Evolutionary conservation across 2,113 vertebrate species (phyloP), one percentile per base, ranked within the genome.

Genomic region (Lycaon pictus): DNA sequence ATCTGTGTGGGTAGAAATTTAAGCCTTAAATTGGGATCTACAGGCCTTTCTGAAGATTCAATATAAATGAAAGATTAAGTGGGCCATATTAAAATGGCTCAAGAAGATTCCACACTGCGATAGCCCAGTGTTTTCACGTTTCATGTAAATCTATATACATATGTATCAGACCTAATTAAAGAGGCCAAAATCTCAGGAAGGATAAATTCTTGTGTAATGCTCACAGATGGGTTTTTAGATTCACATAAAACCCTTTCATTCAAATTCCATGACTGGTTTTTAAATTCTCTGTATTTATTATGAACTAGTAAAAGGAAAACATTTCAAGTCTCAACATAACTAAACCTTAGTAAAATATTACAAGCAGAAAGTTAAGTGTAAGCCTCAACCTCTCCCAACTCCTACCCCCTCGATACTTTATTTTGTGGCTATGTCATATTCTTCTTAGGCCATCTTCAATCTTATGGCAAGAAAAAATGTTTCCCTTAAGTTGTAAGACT

Each of bases 51-150:
- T 48, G 48, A 93, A 96, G 43, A 95, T 48, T 81, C 83, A 25
- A 4, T 74, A 84, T 82, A 96, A 96, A 88, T 71, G 87, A 69
- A 95, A 76, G 82, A 95, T 69, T 77, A 88, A 91, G 25, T 65
- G 43, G 72, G 8, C 63, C n/a, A n/a, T 37, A 80, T 63, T 86
- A 55, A 97, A 76, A 81, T 71, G 12, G 17, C 48, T 93, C 56
- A 71, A 88, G 55, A 90, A 90, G 76, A 96, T 71, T 60, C 51
- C 37, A 71, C 63, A 71, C 2, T 72, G 53, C 53, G 32, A 93
- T 29, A 83, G 4, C 23, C 56, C 48, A 63, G 27, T 62, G 27
- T 91, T 97, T 92, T 65, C 86, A 80, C 51, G 17, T 55, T 91
- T 86, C 27, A 20, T 72, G 32, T 53, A 48, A 81, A 69, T 58